Base-by-base conservation (phyloP, 2,113 vertebrate species). In the Nymphicus hollandicus region DNA sequence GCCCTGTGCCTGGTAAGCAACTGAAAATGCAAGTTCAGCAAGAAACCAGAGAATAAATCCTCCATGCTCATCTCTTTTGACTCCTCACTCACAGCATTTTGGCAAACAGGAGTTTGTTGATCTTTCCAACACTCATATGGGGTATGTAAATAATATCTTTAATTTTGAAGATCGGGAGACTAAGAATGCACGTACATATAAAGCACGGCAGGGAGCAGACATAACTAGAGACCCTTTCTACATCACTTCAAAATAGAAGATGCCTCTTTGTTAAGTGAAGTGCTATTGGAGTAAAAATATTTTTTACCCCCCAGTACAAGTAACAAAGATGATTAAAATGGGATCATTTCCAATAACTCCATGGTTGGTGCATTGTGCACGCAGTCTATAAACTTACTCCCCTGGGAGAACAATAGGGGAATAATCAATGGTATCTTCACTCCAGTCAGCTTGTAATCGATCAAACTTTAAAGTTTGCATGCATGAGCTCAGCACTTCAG, bases 401-500 rank as follows among this genome's bases (percentile, higher is more conserved):
- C 56, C 69, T 0, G 6, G 76, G 90, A 95, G 92, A 96, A 86
- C 79, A 89, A 72, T 19, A 76, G 76, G 68, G 64, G 65, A 86
- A 90, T 79, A 81, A 84, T 81, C 86, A 81, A 83, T 89, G 73
- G 79, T 93, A 91, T 79, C 86, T 88, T 93, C 3, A 6, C 93
- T 91, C 77, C 70, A 72, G 88, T 71, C 91, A 86, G 92, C 78
- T 74, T 78, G 76, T 72, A 87, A 94, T 89, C 6, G 14, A 96
- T 89, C 3, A 1, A 69, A 84, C 90, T 84, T 88, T 72, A 64
- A 92, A 81, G 86, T 84, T 50, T 74, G 72, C 39, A 52, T 69
- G 83, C 55, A 46, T 61, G 87, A 94, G 81, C 80, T 93, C 95
- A 96, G 96, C 88, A 79, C 58, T 91, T 91, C 69, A 76, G 87